These are phyloP conservation scores for Coccyzus lansbergi DNA, from an alignment of 2,797 vertebrate genomes.

Conservation along the genomic window DNA sequence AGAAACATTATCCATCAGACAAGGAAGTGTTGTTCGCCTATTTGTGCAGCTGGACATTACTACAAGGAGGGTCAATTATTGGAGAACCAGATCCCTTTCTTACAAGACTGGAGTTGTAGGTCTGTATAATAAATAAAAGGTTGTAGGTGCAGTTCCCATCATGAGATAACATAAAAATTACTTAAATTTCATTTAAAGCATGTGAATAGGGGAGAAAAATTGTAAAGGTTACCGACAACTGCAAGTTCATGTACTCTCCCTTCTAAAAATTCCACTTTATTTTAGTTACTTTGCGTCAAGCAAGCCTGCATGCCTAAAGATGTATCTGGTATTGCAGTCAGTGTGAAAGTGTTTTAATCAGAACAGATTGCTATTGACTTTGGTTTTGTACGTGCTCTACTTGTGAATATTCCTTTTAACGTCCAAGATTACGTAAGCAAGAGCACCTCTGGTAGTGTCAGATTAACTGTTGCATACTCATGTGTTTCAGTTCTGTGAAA, in stretches of 20 bases:
- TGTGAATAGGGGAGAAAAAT: neutral
- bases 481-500: neutral
- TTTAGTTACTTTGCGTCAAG: neutral
- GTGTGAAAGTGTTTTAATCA: neutral
- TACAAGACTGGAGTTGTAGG: neutral
- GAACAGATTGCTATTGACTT: neutral
- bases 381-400: neutral
- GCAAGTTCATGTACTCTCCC: neutral
- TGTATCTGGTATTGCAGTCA: neutral
- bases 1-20: neutral
- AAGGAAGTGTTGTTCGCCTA: neutral
- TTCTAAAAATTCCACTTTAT: neutral
- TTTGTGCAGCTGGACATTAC: neutral
- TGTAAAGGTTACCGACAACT: neutral
- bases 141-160: neutral
- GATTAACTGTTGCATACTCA: neutral
- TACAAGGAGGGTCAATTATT: neutral
- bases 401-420: neutral
- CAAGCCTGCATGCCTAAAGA: neutral
- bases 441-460: neutral
- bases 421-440: neutral
- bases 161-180: neutral
- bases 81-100: neutral
- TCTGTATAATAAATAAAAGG: neutral
- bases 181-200: neutral